Evolutionary conservation across 2,797 vertebrate genomes (phyloP), one percentile per base, ranked within the genome.

Genomic region (Dallia pectoralis): DNA sequence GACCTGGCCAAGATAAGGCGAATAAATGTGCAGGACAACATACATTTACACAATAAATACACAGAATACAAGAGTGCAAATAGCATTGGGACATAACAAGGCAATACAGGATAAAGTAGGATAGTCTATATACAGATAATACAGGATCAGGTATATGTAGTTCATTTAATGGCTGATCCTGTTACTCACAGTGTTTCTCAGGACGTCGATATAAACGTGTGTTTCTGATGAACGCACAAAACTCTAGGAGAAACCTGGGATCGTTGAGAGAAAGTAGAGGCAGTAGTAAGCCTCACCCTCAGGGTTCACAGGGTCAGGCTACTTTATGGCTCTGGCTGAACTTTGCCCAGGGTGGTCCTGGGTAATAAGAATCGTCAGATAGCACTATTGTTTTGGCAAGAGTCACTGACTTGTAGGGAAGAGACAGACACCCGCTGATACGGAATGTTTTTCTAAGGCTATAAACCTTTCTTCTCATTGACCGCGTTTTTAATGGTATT

Each of bases 241-340:
- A 4, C 27, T 62, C 9, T 40, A 7, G 36, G 36, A 1, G 5
- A 40, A 40, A 40, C 36, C 9, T 1, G 1, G 36, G n/a, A 53
- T 53, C 56, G 74, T 62, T 61, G 68, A 70, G 51, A 36, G 16
- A 67, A 33, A n/a, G 32, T 9, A 40, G 32, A 3, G 12, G n/a
- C 8, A 12, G 19, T n/a, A 49, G 29, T 36, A 40, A 32, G 44
- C 73, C 29, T 19, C 32, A 36, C 22, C 65, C 27, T 15, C 33
- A 40, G 79, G 77, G 78, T 79, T 78, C 70, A 76, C 75, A 74
- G 64, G 64, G 74, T 84, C 72, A 83, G 36, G 49, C 66, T 15
- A 59, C 76, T 87, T 82, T 81, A 84, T 84, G 73, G 65, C 67
- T 77, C 33, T 47, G 9, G 74, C 72, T 81, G 82, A 87, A 87